Evolutionary conservation across 2,888 invertebrate genomes (phyloP).

Genomic region (Steinernema scapterisci): DNA sequence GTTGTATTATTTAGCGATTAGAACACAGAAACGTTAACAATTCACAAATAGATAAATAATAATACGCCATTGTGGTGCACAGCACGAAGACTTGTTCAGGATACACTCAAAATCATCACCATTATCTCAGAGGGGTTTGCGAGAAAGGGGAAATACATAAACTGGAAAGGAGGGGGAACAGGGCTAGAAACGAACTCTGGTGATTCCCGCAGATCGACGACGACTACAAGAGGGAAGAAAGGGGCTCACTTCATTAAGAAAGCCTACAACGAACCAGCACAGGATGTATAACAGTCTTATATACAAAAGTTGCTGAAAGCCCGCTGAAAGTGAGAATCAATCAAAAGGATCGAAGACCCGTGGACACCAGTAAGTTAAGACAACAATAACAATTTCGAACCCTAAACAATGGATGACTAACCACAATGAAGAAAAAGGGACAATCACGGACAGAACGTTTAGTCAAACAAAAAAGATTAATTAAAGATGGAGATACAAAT

Average conservation of each 20-base stretch:
- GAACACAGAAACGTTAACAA: conserved; percentile 3
- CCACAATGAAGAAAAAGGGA: conserved; percentile 1
- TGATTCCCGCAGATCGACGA: conserved; percentile 6
- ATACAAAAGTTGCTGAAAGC: neutral
- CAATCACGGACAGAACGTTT: neutral
- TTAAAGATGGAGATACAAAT: neutral
- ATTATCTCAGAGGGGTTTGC: neutral
- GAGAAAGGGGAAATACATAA: too few relatives aligned
- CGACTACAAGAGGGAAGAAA: neutral
- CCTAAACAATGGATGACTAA: conserved; percentile 21
- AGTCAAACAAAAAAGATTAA: neutral
- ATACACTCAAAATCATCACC: conserved; percentile 16
- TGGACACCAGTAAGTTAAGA: conserved; percentile 25
- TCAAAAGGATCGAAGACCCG: conserved; percentile 25
- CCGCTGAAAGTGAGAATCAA: conserved; percentile 3
- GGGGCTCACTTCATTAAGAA: conserved; percentile 16
- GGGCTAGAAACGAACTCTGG: neutral
- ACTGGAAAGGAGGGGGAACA: too few relatives aligned
- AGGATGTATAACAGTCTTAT: neutral
- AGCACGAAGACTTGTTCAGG: conserved; percentile 23
- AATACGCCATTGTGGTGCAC: conserved; percentile 12
- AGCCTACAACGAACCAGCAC: neutral
- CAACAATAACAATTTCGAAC: conserved; percentile 24
- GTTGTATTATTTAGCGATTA: too few relatives aligned
- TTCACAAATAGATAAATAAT: neutral